Base-by-base conservation (phyloP, 2,113 vertebrate species). In the Camelus dromedarius region DNA sequence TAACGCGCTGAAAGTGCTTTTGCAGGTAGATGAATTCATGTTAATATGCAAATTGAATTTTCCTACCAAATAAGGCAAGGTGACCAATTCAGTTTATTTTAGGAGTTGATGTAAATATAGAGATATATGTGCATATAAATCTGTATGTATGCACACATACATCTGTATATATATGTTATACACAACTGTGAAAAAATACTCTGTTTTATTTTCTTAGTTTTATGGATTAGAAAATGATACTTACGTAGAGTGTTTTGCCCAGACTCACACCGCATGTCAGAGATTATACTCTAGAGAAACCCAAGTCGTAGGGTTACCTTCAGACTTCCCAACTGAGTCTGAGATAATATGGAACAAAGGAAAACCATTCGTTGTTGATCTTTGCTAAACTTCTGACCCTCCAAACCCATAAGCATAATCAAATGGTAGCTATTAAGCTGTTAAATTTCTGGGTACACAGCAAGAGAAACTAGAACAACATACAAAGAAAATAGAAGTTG, bases 31-130 rank as follows among this genome's bases (percentile, higher is more conserved):
- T 83, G 42, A 89, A 82, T 67, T 83, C 12, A 42, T 3, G 8
- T 86, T 82, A 46, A 85, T 38, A 95, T 22, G 38, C 9, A 86
- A 95, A n/a, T 32, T 64, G 30, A 94, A 82, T 79, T 86, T 50
- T 73, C 38, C 56, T 75, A 54, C 60, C 67, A 89, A 90, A 60
- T 81, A 95, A 86, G 1, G n/a, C 48, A 16, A 72, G 14, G 2
- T 86, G 15, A 35, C 38, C 32, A 86, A 52, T 42, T 85, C 42
- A 26, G 42, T 81, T 91, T 75, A 77, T 81, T 84, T 73, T 69
- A 87, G 69, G 19, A 67, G 22, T 26, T 91, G 24, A 64, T 64
- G 6, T 30, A 52, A 62, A 70, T 8, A 54, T 18, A 87, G 32
- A 70, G 6, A 81, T 20, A 28, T 13, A 30, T 46, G 1, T 52